Evolutionary conservation across 2,113 vertebrate genomes (phyloP), one percentile per base, ranked within the genome.

Genomic region (Lethenteron reissneri): DNA sequence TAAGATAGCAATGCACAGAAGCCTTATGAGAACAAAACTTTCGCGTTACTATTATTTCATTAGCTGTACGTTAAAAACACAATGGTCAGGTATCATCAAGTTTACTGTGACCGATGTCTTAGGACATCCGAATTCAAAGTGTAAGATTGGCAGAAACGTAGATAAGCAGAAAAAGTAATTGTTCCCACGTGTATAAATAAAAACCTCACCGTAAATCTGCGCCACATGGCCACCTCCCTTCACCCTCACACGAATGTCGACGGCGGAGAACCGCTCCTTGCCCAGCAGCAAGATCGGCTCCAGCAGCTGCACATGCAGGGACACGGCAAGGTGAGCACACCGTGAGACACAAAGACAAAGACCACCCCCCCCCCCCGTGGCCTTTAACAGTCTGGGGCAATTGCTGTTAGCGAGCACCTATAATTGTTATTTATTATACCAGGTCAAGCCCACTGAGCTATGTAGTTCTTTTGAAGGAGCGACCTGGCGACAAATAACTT

Each of bases 191-290:
- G 41, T 41, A 41, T 41, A 6, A 41, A 41, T 41, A 41, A 41
- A 41, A 68, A 68, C n/a, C 80, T 57, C 77, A 97, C 92, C 92
- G 0, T 97, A 97, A 77, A 97, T 84, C 73, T 97, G 92, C 25
- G 94, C 89, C 14, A 99, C 94, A 0, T 91, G 94, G 80, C 94
- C 94, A 78, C 94, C 94, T 72, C 94, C 94, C 81, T 97, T 99
- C 72, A 99, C 94, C 72, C 94, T 84, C 77, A 99, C 92, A 75
- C 94, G 81, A 79, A 99, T 99, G 79, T 99, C 94, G 70, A 99
- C 94, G 9, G 87, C 94, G 75, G 94, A 92, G 75, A 99, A 99
- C 9, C 92, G 85, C 59, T 97, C 94, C 79, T 97, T 97, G 21
- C 94, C 94, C 78, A 99, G 78, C 70, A 97, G 77, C 56, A 99